Evolutionary conservation across 2,888 invertebrate genomes (phyloP), one percentile per base, ranked within the genome.

Genomic region (Byasa hedistus): DNA sequence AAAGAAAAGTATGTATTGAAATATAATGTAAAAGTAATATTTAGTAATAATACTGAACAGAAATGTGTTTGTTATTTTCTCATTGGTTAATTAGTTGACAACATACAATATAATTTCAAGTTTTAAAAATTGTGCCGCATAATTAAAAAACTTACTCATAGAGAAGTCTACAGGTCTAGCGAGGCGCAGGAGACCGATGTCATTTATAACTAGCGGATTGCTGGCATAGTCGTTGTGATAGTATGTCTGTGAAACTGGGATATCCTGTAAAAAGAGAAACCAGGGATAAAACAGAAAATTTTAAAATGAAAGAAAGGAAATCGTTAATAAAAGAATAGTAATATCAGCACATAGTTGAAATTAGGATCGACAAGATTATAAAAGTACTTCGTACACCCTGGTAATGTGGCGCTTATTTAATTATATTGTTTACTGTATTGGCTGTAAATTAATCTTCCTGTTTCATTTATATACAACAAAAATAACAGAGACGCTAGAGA

Each of bases 131-230:
- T 15, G 19, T 15, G 19, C 4, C 1, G 44, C 19, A 44, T 1
- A 44, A 17, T 15, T n/a, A n/a, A n/a, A 3, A 4, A 36, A 39
- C 66, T 58, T 44, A 66, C 66, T 66, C n/a, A 7, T 19, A 44
- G 58, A 48, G 22, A 67, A 56, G 51, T 63, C 55, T 1, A 66
- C 63, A 21, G 56, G 36, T 17, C 5, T 59, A 3, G 32, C n/a
- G 12, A 67, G 63, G n/a, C 63, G 67, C 21, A 67, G 23, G 0
- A 63, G 57, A 0, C 36, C 67, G 22, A 67, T 64, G 56, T 67
- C 67, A 15, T 67, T 64, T 10, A 56, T 0, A 3, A 48, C 36
- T 1, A 60, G 56, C 0, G 0, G 1, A 19, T 1, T 8, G 5
- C 1, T 5, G n/a, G n/a, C n/a, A 15, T 52, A 64, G 1, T 36